Conservation (phyloP, 1,140 invertebrate species). For the Drosophila virilis region DNA sequence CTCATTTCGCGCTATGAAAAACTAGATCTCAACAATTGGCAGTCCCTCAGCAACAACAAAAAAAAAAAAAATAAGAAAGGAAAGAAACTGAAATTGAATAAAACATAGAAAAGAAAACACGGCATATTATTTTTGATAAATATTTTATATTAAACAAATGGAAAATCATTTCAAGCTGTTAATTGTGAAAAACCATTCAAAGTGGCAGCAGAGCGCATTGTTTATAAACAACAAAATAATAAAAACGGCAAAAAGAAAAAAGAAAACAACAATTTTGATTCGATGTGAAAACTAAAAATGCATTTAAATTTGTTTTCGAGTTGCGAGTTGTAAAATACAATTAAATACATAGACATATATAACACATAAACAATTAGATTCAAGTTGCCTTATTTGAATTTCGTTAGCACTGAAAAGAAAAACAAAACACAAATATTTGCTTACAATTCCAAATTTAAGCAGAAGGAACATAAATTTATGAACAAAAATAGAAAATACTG, state of each 20-base stretch:
- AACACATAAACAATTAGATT: constrained; percentile 68
- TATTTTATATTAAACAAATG: constrained; percentile 61
- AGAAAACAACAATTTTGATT: constrained; percentile 28
- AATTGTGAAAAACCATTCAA: constrained; percentile 16
- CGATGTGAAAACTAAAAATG: constrained; percentile 51
- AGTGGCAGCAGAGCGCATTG: constrained; percentile 20
- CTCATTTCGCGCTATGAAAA: constrained; percentile 71
- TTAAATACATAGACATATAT: constrained; percentile 37
- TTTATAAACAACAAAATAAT: constrained; percentile 41
- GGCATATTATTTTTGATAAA: constrained; percentile 81
- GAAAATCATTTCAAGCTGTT: constrained; percentile 12
- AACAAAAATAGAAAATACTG: constrained; percentile 24
- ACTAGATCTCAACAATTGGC: constrained; percentile 83
- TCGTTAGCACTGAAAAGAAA: constrained; percentile 66
- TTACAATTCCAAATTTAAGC: constrained; percentile 52
- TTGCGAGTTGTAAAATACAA: constrained; percentile 42
- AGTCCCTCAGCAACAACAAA: constrained; percentile 6
- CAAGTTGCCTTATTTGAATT: constrained; percentile 83
- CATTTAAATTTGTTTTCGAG: constrained; percentile 60
- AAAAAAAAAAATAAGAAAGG: no score
- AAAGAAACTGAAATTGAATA: constrained; percentile 36
- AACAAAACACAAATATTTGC: constrained; percentile 44
- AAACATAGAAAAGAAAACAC: constrained; percentile 40
- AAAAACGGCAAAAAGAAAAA: constrained; percentile 32
- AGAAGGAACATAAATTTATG: constrained; percentile 29